Evolutionary conservation across 2,797 vertebrate species (phyloP).

Genomic region (Phaenicophaeus curvirostris): DNA sequence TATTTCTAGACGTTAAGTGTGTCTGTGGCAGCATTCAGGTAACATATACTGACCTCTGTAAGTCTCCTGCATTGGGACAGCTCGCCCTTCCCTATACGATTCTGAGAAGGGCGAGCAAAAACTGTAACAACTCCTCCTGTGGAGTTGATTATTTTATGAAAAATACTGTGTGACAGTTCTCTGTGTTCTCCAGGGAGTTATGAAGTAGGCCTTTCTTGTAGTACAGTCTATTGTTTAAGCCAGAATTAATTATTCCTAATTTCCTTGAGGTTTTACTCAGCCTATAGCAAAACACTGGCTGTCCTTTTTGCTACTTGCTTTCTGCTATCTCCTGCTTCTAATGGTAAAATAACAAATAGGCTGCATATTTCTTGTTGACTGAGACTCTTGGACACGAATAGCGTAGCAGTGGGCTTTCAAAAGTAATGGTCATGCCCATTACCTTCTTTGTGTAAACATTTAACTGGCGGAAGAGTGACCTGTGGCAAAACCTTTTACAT

Average conservation of each 20-base stretch:
- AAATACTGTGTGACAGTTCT: not conserved
- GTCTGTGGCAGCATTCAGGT: not conserved
- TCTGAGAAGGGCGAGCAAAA: not conserved
- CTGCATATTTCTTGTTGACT: not conserved
- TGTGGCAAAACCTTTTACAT: constrained; percentile 18
- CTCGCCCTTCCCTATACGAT: not conserved
- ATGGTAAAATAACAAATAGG: not conserved
- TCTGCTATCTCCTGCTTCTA: not conserved
- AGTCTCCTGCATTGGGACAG: not conserved
- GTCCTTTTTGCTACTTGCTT: not conserved
- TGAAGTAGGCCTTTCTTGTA: not conserved
- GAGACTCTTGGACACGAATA: not conserved
- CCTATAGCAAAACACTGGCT: not conserved
- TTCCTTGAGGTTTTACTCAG: not conserved
- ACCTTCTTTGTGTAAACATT: not conserved
- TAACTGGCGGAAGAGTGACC: constrained; percentile 19
- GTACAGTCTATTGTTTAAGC: not conserved
- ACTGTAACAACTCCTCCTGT: not conserved
- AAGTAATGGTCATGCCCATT: not conserved
- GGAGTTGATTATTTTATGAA: not conserved
- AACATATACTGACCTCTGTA: not conserved
- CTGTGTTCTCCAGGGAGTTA: not conserved
- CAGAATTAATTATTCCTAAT: not conserved
- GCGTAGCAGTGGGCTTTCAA: not conserved
- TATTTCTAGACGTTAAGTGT: not conserved